phyloP scores from a whole-genome alignment of 2,797 vertebrate species.

The Octomys mimax region DNA sequence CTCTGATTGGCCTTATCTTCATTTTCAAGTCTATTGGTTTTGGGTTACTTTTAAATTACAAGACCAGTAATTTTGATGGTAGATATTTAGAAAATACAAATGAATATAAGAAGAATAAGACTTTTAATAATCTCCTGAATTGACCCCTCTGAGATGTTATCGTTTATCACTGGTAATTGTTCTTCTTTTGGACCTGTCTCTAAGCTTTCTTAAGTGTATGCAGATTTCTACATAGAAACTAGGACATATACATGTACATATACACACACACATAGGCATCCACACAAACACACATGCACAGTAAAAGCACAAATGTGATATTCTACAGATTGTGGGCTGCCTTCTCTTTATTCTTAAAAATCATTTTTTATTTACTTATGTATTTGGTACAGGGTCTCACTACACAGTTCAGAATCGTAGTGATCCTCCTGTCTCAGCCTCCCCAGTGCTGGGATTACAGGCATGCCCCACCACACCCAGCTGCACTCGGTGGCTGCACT shows the following conservation, averaged over 20 bases:
- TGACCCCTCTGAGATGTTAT: background rate
- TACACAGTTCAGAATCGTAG: too few species aligned
- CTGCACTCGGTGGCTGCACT: too few species aligned
- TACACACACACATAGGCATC: background rate
- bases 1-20: slow-evolving; percentile 1
- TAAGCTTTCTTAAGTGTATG: background rate
- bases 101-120: slow-evolving; percentile 11
- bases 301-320: background rate
- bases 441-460: too few species aligned
- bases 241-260: too few species aligned
- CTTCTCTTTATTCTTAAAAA: background rate
- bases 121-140: slow-evolving; percentile 15
- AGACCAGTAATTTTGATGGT: background rate
- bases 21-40: slow-evolving; percentile 47
- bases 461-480: too few species aligned
- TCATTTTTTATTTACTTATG: too few species aligned
- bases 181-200: background rate
- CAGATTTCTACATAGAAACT: background rate
- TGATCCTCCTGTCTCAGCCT: too few species aligned
- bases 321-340: background rate
- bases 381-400: too few species aligned
- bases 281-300: background rate
- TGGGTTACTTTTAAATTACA: slow-evolving; percentile 56
- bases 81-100: slow-evolving; percentile 16
- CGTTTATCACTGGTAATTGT: background rate